A percentile compares a stretch with the other conserved stretches of the same genome.
Conservation (phyloP, 2,113 vertebrate genomes). For the Daboia siamensis region DNA sequence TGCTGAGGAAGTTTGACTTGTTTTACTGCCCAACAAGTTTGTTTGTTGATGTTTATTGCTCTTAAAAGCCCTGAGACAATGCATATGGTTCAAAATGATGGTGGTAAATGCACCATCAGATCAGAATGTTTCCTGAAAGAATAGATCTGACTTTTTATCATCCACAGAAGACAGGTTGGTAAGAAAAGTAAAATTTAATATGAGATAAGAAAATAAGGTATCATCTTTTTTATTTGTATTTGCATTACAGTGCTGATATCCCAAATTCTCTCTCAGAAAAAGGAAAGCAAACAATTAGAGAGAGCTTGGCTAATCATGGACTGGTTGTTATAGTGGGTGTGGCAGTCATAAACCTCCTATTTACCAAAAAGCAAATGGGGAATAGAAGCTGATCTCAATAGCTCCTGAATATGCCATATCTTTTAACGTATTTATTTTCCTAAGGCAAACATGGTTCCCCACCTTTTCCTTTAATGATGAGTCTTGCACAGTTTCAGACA, state of each 20-base stretch:
- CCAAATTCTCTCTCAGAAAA: background rate
- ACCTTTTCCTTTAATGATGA: background rate
- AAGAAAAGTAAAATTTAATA: background rate
- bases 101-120: background rate
- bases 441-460: background rate
- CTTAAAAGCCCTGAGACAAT: background rate
- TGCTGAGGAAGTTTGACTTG: slow-evolving; percentile 20
- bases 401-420: background rate
- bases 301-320: background rate
- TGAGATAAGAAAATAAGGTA: background rate
- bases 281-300: background rate
- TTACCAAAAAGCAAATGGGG: background rate
- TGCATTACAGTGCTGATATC: background rate
- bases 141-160: background rate
- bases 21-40: background rate
- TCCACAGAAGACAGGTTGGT: background rate
- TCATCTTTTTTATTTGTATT: background rate
- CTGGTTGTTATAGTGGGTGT: background rate
- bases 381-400: background rate
- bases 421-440: background rate
- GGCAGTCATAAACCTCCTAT: background rate
- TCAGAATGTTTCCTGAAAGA: background rate
- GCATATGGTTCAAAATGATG: background rate
- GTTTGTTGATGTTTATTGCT: background rate
- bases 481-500: background rate